Percentiles rank a stretch among this genome's conserved stretches.
Evolutionary conservation across 2,113 vertebrate species (phyloP).

Genomic region (Narcine bancroftii): DNA sequence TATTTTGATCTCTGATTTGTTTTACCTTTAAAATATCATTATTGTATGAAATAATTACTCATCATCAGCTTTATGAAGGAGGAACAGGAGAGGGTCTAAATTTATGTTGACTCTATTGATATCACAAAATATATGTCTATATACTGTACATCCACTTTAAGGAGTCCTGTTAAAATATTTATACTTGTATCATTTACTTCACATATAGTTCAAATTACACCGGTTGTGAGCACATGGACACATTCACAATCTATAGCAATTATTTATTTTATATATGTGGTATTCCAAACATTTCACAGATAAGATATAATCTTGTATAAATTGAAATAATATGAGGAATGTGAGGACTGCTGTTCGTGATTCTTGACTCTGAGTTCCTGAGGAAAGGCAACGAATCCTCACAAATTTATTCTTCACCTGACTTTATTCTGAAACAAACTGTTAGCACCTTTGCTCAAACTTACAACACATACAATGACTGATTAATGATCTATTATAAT

Average conservation of each 20-base stretch:
- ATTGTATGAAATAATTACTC: not conserved
- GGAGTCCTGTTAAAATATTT: not conserved
- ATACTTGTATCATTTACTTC: not conserved
- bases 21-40: not conserved
- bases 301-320: not conserved
- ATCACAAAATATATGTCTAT: not conserved
- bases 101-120: not conserved
- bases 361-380: not conserved
- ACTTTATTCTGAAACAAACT: not conserved
- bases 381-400: not conserved
- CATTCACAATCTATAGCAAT: not conserved
- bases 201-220: constrained; percentile 9
- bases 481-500: not conserved
- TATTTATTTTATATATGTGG: not conserved
- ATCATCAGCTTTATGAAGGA: not conserved
- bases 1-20: not conserved
- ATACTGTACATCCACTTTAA: not conserved
- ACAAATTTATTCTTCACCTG: not conserved
- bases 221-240: not conserved
- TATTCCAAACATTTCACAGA: not conserved
- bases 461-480: not conserved
- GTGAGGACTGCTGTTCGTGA: not conserved
- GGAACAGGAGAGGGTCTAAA: not conserved
- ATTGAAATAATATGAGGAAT: not conserved
- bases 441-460: not conserved